phyloP scores from a whole-genome alignment of 1,140 invertebrate species.

The Sipha flava region DNA sequence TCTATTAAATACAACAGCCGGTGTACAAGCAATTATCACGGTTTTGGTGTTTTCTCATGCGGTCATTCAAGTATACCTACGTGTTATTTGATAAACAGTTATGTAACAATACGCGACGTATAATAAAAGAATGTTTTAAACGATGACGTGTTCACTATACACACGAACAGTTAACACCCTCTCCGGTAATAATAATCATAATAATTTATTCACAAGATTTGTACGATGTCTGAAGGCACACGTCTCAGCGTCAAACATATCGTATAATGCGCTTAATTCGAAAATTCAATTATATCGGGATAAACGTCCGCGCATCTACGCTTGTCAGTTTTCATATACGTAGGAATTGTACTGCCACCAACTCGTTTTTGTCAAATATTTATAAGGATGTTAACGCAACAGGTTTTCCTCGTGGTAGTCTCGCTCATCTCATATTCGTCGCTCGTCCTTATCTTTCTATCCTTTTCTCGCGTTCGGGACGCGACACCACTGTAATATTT shows the following conservation, averaged over 20 bases:
- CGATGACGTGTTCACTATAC: no score
- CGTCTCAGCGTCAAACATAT: not conserved
- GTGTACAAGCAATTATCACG: no score
- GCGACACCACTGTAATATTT: not conserved
- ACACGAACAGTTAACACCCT: not conserved
- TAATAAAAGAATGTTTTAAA: no score
- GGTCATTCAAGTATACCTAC: no score
- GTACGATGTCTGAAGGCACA: not conserved
- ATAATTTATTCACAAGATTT: not conserved
- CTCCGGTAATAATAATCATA: no score
- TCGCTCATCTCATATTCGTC: not conserved
- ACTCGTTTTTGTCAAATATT: not conserved
- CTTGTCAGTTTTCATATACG: not conserved
- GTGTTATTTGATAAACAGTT: no score
- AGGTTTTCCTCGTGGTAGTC: not conserved
- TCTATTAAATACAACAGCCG: no score
- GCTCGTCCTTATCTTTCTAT: no score
- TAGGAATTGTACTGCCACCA: not conserved
- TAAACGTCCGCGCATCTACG: not conserved
- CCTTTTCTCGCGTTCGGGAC: not conserved
- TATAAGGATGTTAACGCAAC: not conserved
- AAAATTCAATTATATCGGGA: conserved; percentile 6
- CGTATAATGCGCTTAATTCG: not conserved
- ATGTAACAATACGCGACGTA: no score
- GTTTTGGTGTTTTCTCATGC: no score